Base-by-base conservation (phyloP, 2,797 vertebrate genomes). In the Tenualosa thibaudeaui region DNA sequence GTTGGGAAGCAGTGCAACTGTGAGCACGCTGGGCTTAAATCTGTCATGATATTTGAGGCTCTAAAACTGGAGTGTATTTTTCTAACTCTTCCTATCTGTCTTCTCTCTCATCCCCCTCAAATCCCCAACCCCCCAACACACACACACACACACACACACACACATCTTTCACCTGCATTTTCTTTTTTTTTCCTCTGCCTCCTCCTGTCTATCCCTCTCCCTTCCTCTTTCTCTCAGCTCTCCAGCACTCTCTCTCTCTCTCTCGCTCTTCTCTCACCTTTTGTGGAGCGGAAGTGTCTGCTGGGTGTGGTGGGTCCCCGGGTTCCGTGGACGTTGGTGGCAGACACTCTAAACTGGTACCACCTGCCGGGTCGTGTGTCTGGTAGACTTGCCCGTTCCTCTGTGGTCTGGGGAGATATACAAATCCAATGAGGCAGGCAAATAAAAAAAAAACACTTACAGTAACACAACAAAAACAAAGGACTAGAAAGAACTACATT, bases 261-360 rank as follows among this genome's bases (percentile, higher is more conserved):
- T 37, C 26, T 37, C 58, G 8, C 58, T 60, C 58, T 60, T 68
- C 37, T 75, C 95, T 86, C 86, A 99, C 97, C 98, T 98, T 93
- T 95, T 0, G 94, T 96, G 51, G 97, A 96, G 81, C 95, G 94
- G 92, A 98, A 96, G 92, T 98, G 97, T 85, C 96, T 96, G 95
- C 97, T 98, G 86, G 98, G 97, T 0, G 97, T 96, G 0, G 97
- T 98, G 94, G 97, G 98, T 83, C 97, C 97, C 88, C 96, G 94
- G 0, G 96, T 98, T 4, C 97, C 98, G 0, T 98, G 98, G n/a
- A 95, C 94, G 0, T 98, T 98, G 49, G 98, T 94, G 0, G 97
- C 97, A 0, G 97, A 96, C 89, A 98, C 97, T 0, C 97, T 95
- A 92, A 99, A 98, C 95, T 98, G 97, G 92, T 98, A 98, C 97